Evolutionary conservation across 2,888 invertebrate species (phyloP).

Genomic region (Synanthedon vespiformis): DNA sequence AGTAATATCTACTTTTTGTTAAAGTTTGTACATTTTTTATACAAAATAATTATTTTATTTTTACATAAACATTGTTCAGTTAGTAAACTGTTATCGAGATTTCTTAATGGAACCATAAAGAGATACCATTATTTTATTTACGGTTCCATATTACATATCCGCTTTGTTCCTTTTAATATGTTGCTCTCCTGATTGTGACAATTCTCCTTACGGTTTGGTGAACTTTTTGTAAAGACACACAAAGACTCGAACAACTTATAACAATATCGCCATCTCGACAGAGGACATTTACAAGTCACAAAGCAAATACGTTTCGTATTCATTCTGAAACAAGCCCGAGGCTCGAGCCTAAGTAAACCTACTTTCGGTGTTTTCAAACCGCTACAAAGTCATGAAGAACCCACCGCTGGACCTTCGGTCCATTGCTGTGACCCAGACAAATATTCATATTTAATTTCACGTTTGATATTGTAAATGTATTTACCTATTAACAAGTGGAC

Average conservation of each 20-base stretch:
- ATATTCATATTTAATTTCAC: conserved; percentile 66
- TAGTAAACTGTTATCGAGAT: no score
- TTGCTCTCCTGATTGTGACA: not conserved
- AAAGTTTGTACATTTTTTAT: no score
- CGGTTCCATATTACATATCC: no score
- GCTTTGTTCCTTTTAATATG: not conserved
- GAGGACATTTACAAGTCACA: conserved; percentile 57
- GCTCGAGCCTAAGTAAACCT: conserved; percentile 57
- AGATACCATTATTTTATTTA: no score
- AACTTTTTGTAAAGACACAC: conserved; percentile 37
- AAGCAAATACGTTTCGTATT: conserved; percentile 55
- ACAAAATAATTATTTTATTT: no score
- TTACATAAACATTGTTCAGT: no score
- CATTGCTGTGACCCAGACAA: conserved; percentile 47
- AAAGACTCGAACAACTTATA: conserved; percentile 43
- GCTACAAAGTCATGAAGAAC: conserved; percentile 50
- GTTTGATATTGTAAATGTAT: conserved; percentile 27
- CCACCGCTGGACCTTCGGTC: conserved; percentile 40
- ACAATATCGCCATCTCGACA: conserved; percentile 50
- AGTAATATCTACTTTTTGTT: no score
- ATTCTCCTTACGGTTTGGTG: conserved; percentile 3
- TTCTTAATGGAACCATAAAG: no score
- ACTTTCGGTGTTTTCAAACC: conserved; percentile 29
- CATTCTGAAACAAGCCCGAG: conserved; percentile 49
- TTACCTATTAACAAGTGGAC: conserved; percentile 40